Evolutionary conservation across 1,140 invertebrate genomes (phyloP).

Genomic region (Manduca sexta): DNA sequence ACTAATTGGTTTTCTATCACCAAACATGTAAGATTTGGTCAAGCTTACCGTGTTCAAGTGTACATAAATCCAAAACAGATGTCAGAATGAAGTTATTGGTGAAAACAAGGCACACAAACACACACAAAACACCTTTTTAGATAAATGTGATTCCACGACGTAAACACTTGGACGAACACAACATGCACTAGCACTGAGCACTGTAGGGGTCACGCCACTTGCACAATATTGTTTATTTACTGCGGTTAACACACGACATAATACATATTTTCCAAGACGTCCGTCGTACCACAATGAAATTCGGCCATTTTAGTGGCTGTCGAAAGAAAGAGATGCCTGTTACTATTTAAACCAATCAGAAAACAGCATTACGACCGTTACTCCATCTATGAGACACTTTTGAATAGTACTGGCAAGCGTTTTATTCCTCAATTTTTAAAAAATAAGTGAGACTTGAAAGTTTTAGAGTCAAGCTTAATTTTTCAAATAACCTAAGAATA

Average conservation of each 20-base stretch:
- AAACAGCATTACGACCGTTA: not conserved
- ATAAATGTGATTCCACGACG: constrained; percentile 35
- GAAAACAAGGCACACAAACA: constrained; percentile 66
- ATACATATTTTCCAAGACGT: constrained; percentile 51
- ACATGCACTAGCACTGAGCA: constrained; percentile 41
- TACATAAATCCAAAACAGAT: constrained; percentile 65
- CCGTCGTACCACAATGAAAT: constrained; percentile 51
- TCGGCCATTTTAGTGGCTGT: constrained; percentile 61
- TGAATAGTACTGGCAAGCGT: not conserved
- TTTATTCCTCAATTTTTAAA: constrained; percentile 1
- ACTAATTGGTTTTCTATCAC: constrained; percentile 13
- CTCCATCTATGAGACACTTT: constrained; percentile 7
- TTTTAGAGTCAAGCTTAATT: too few relatives aligned
- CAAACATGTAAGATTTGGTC: constrained; percentile 4
- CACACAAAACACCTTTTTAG: constrained; percentile 47
- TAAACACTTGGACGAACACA: constrained; percentile 40
- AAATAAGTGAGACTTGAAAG: too few relatives aligned
- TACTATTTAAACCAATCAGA: constrained; percentile 13
- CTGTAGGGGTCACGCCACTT: constrained; percentile 33
- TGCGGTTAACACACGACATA: constrained; percentile 34
- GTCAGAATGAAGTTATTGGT: constrained; percentile 44
- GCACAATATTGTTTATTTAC: constrained; percentile 58
- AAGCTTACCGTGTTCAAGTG: constrained; percentile 56
- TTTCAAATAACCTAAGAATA: too few relatives aligned
- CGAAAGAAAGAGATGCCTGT: constrained; percentile 26